Conservation (phyloP, 92 coral and sea anemone species). For the Diadumene lineata region DNA sequence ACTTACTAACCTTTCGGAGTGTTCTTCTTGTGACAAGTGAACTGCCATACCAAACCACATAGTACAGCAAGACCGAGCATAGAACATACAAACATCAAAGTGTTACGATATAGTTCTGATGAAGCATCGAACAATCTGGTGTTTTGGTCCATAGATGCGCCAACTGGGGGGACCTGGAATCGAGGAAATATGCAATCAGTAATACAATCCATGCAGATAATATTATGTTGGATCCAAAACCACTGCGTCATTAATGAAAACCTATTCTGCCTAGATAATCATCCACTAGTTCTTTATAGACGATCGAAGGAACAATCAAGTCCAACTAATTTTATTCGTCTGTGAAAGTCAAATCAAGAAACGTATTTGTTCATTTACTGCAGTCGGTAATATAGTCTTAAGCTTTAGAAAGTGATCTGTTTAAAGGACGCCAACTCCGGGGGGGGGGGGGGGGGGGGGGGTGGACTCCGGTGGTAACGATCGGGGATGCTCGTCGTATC, state of each 20-base stretch:
- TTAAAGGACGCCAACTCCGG: too few relatives aligned
- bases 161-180: not conserved
- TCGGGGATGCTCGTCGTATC: too few relatives aligned
- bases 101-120: slow-evolving; percentile 10
- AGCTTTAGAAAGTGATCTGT: too few relatives aligned
- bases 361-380: too few relatives aligned
- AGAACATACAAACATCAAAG: slow-evolving; percentile 1
- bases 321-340: too few relatives aligned
- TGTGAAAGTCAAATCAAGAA: too few relatives aligned
- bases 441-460: too few relatives aligned
- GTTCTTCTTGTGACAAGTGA: not conserved
- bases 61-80: slow-evolving; percentile 1
- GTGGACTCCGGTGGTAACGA: too few relatives aligned
- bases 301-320: too few relatives aligned
- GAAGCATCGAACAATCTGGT: slow-evolving; percentile 16
- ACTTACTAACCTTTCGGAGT: not conserved
- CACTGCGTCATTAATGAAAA: not conserved
- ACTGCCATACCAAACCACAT: slow-evolving; percentile 26
- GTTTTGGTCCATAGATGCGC: not conserved
- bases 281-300: too few relatives aligned
- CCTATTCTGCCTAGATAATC: too few relatives aligned
- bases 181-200: not conserved
- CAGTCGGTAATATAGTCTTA: too few relatives aligned
- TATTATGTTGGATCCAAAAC: not conserved
- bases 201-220: not conserved